Conservation (phyloP, 2,888 invertebrate genomes). For the Andrena fulva region DNA sequence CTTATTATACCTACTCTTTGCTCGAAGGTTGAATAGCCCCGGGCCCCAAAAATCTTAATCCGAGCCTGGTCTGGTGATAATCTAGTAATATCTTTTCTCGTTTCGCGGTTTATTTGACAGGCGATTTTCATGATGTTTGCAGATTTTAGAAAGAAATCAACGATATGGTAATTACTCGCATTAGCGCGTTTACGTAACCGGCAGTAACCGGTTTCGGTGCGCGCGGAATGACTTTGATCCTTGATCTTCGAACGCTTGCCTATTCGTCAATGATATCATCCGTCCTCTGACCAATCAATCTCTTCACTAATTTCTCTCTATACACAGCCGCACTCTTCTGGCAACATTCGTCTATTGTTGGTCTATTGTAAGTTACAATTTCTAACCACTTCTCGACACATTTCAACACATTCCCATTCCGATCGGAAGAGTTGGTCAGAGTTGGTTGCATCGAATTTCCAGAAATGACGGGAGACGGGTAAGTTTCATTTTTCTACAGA, state of each 20-base stretch:
- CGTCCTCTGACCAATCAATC: constrained; percentile 14
- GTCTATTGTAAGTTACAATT: background rate
- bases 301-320: background rate
- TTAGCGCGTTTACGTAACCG: constrained; percentile 5
- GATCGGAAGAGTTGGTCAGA: constrained; percentile 8
- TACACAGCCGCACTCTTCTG: background rate
- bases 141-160: background rate
- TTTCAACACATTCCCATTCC: constrained; percentile 8
- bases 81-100: too few relatives aligned
- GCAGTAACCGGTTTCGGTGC: background rate
- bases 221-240: background rate
- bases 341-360: background rate
- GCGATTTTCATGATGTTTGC: too few relatives aligned
- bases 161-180: background rate
- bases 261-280: background rate
- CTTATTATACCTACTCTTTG: too few relatives aligned
- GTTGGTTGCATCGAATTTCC: background rate
- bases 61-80: too few relatives aligned
- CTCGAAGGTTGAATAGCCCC: too few relatives aligned
- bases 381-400: background rate
- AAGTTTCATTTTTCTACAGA: constrained; percentile 25
- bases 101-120: too few relatives aligned
- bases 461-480: constrained; percentile 36
- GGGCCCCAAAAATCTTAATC: too few relatives aligned
- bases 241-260: background rate